Evolutionary conservation across 2,888 invertebrate genomes (phyloP), one percentile per base, ranked within the genome.

Genomic region (Dione juno): DNA sequence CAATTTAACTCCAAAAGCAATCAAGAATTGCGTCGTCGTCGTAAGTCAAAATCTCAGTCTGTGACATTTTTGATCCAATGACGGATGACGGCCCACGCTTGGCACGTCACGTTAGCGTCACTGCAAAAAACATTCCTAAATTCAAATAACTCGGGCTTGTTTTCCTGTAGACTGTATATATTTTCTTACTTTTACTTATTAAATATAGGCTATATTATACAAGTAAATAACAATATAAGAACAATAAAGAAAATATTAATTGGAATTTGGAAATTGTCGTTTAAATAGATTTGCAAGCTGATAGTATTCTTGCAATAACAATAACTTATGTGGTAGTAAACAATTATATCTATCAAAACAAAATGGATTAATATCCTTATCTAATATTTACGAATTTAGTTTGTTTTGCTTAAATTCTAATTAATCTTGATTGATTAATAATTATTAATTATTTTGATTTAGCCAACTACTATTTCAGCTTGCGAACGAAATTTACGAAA

Each of bases 21-120:
- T 77, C 79, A 82, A 82, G 84, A 84, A 86, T 84, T 84, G 82
- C 81, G 84, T 83, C 58, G 68, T 61, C 28, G 28, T 28, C 28
- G 28, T 28, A 45, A 43, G n/a, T n/a, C 61, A 61, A 80, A 82
- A 78, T 80, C 81, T 84, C 82, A 81, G 77, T 71, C 73, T 77
- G 79, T 82, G 83, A 84, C 83, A 84, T 81, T 83, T 80, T 77
- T 78, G 77, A 76, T 79, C 76, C 75, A 73, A 72, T 70, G 57
- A 37, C 7, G 16, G 28, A 61, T 40, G 50, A 73, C 77, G 79
- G 64, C 83, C 82, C 79, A 84, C 86, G 79, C 79, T 50, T 53
- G 70, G 58, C 77, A 74, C 74, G 67, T 14, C 77, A 74, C 74
- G 67, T 14, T 73, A 69, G 81, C 82, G 82, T 84, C 83, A 83